A percentile compares a stretch with the other conserved stretches of the same genome.
Conservation (phyloP, 2,113 vertebrate species). For the Neofelis nebulosa region DNA sequence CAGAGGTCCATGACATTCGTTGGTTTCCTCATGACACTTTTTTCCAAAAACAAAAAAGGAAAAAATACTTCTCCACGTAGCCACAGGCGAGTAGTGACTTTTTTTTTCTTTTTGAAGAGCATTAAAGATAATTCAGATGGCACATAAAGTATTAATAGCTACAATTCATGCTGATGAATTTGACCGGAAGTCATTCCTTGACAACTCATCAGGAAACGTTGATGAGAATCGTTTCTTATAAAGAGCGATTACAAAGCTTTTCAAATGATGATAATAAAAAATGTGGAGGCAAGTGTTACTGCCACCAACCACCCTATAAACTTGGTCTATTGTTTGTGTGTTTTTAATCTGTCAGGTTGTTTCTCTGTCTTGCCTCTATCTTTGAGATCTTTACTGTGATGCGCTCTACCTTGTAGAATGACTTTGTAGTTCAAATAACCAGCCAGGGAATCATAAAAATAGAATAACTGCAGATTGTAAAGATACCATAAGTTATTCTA, state of each 20-base stretch:
- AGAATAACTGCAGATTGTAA: background rate
- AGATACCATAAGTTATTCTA: background rate
- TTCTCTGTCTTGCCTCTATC: background rate
- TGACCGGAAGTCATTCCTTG: background rate
- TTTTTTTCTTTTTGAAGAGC: background rate
- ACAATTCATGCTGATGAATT: background rate
- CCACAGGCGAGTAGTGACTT: background rate
- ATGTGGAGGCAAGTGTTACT: background rate
- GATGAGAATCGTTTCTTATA: background rate
- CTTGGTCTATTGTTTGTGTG: background rate
- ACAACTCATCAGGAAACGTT: background rate
- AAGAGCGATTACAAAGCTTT: background rate
- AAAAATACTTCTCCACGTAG: background rate
- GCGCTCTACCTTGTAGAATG: background rate
- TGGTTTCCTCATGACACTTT: background rate
- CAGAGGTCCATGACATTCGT: background rate
- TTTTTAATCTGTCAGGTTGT: background rate
- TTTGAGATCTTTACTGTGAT: background rate
- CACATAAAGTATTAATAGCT: background rate
- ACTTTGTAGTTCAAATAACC: background rate
- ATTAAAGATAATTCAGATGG: background rate
- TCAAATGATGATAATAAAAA: background rate
- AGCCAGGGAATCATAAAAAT: background rate
- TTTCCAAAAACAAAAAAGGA: background rate
- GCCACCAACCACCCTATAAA: background rate